A percentile compares a stretch with the other conserved stretches of the same genome.
These are phyloP conservation scores for Morbakka virulenta DNA, from an alignment of 30 jellyfish, hydroid and myxozoan genomes.

Conservation along the genomic window DNA sequence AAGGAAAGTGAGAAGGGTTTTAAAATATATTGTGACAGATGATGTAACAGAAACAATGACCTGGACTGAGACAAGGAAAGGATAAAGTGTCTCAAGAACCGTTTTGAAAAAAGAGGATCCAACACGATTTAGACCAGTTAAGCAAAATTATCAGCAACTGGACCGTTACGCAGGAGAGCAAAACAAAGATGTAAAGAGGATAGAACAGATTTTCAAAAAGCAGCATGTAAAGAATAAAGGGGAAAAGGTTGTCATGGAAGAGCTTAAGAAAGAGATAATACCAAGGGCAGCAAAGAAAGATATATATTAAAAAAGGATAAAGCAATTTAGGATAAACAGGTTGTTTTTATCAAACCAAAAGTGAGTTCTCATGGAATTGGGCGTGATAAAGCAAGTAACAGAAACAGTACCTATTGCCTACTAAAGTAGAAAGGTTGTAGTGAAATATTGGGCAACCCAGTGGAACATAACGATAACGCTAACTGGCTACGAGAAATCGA, in stretches of 20 bases:
- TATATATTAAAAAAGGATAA: conserved; percentile 11
- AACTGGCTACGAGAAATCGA: conserved; percentile 30
- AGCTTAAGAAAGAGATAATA: background rate
- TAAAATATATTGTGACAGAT: background rate
- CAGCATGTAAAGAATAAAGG: conserved; percentile 13
- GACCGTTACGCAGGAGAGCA: too few relatives aligned
- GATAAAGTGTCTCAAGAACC: too few relatives aligned
- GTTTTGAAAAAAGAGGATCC: conserved; percentile 32
- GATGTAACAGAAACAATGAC: conserved; percentile 11
- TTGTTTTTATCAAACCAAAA: too few relatives aligned
- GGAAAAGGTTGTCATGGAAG: conserved; percentile 27
- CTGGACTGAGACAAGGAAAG: conserved; percentile 18
- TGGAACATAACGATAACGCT: conserved; percentile 5
- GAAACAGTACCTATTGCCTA: background rate
- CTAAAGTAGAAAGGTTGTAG: conserved; percentile 22
- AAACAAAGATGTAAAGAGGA: conserved; percentile 3
- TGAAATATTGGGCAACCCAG: too few relatives aligned
- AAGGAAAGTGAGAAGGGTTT: conserved; percentile 12
- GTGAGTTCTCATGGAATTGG: conserved; percentile 22
- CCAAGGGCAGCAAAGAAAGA: conserved; percentile 34
- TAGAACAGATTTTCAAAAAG: conserved; percentile 10
- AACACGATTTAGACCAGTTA: conserved; percentile 1
- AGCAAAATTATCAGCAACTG: too few relatives aligned
- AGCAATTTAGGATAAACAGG: conserved; percentile 32
- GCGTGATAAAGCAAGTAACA: conserved; percentile 1